Base-by-base conservation (phyloP, 2,797 vertebrate species). In the Varecia variegata region DNA sequence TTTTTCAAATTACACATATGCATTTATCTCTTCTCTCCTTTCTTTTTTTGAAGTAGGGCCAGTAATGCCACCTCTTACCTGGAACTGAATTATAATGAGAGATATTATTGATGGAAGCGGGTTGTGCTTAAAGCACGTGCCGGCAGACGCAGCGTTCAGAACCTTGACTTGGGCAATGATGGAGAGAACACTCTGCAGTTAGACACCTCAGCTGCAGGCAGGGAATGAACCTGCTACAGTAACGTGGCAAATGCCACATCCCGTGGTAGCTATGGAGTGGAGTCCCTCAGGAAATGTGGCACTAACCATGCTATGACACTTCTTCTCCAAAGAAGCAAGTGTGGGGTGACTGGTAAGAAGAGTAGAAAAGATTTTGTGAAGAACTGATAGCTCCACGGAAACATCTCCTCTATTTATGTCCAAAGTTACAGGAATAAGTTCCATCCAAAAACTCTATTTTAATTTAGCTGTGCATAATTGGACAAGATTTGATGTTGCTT, bases 121-220 rank as follows among this genome's bases (percentile, higher is more conserved):
- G 13, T 21, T 68, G 12, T 58, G 40, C 70, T 7, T 40, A 30
- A 21, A 30, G 23, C 25, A n/a, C 3, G 3, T 23, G 73, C 7
- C 30, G 32, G 7, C 2, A 35, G 15, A n/a, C 1, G 6, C 35
- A 67, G 1, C 68, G 17, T 1, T 11, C 27, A 58, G 50, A 52
- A 71, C 1, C 1, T 9, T 35, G 14, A 50, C 62, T 8, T 32
- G 13, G 9, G 5, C 5, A 71, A 56, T 18, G 8, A 45, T 1
- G 10, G 40, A 47, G 7, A 77, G 32, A 77, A 62, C 0, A 21
- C 7, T 67, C 12, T 32, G 35, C 8, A 43, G 5, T n/a, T 5
- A 67, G 10, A 68, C 2, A 17, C 5, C 12, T 45, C 0, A 18
- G 1, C 1, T 54, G 18, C 1, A n/a, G 7, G 3, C 7, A n/a